phyloP scores from a whole-genome alignment of 2,113 vertebrate species.

The Hemicordylus capensis region DNA sequence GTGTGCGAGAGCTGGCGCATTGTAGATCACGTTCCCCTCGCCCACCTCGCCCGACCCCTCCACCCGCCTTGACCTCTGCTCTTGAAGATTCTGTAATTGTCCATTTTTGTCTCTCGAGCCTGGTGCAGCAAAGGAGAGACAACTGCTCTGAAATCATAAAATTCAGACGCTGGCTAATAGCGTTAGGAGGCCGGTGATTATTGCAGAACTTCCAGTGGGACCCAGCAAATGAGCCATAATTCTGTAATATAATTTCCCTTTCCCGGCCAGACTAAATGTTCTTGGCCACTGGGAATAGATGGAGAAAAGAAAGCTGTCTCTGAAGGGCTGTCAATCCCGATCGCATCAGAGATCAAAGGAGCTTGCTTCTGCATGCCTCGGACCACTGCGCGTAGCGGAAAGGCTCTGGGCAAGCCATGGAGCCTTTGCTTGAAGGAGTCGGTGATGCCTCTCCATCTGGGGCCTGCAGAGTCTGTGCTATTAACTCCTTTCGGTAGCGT shows the following conservation, averaged over 20 bases:
- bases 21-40: not conserved
- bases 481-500: not conserved
- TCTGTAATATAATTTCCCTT: slow-evolving; percentile 70
- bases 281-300: slow-evolving; percentile 57
- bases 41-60: not conserved
- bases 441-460: not conserved
- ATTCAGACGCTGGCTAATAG: slow-evolving; percentile 65
- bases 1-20: not conserved
- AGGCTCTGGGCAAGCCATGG: rapidly evolving
- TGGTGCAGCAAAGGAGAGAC: slow-evolving; percentile 34
- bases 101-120: not conserved
- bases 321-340: not conserved
- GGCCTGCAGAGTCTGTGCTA: not conserved
- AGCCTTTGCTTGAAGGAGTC: not conserved
- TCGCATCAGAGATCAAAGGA: not conserved
- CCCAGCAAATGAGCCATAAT: slow-evolving; percentile 66
- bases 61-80: rapidly evolving
- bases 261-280: slow-evolving; percentile 60
- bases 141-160: slow-evolving; percentile 39
- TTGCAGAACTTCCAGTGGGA: slow-evolving; percentile 69
- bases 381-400: rapidly evolving
- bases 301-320: slow-evolving; percentile 16
- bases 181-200: slow-evolving; percentile 72
- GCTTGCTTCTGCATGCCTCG: not conserved
- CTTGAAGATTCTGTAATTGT: not conserved